Base-by-base conservation (phyloP, 2,888 invertebrate genomes). In the Ophion costatus region DNA sequence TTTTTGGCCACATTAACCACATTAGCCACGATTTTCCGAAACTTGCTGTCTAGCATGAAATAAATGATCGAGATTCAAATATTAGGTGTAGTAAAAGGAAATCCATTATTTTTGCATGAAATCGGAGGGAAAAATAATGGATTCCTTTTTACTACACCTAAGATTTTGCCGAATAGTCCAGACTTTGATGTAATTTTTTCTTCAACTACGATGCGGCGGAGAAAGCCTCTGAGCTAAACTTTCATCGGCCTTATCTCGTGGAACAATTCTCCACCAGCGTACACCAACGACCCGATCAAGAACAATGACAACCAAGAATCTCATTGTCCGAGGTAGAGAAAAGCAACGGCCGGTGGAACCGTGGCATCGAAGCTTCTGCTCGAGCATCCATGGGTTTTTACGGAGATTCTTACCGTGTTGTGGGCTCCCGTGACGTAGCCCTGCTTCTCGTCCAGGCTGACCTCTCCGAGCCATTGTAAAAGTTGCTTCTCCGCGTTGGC, bases 401-500 rank as follows among this genome's bases (percentile, higher is more conserved):
- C 17, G 2, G 22, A 29, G 70, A 24, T 80, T 61, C 82, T 91
- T 92, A 93, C 93, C 90, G 90, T 86, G 85, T 91, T 90, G 83
- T 92, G 90, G 80, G 90, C 90, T 86, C 88, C 91, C 70, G 92
- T 89, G 84, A 92, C 91, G 76, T 92, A 93, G 89, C 88, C 90
- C 87, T 92, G 92, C 84, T 93, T 93, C 79, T 92, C 92, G 82
- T 93, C 93, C 75, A 92, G 83, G 29, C 87, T 90, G 63, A 92
- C 92, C 78, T 92, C 92, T 64, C 92, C 92, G 64, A 94, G 90
- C 94, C 93, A 94, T 91, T 94, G 92, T 77, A 94, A 93, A 90
- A 93, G 95, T 94, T 95, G 95, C 87, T 96, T 95, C 90, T 96
- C 96, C 59, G 96, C 95, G 93, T 95, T 96, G 11, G 95, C 95